A percentile compares a stretch with the other conserved stretches of the same genome.
Evolutionary conservation across 2,888 invertebrate species (phyloP).

Genomic region (Eustalomyia histrio): DNA sequence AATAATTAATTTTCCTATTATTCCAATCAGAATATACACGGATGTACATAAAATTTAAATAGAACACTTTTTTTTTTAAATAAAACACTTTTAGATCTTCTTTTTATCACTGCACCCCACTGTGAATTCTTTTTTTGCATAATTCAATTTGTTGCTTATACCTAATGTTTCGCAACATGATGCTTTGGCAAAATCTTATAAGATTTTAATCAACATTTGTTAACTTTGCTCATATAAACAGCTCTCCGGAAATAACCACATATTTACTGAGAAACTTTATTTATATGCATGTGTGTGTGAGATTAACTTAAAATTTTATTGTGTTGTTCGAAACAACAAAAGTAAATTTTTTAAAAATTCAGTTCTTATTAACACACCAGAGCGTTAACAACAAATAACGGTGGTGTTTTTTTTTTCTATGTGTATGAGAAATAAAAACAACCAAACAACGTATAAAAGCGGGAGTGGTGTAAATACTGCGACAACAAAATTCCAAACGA

Average conservation of each 20-base stretch:
- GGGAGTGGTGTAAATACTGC: slow-evolving; percentile 22
- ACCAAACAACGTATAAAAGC: neutral
- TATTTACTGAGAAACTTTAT: neutral
- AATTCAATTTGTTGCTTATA: no score
- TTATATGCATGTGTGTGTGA: neutral
- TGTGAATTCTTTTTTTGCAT: no score
- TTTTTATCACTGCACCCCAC: no score
- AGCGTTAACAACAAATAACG: slow-evolving; percentile 58
- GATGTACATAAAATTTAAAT: no score
- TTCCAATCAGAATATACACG: no score
- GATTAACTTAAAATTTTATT: neutral
- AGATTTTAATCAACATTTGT: neutral
- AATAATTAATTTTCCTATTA: no score
- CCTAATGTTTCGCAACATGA: slow-evolving; percentile 6
- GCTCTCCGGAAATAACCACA: neutral
- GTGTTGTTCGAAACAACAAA: neutral
- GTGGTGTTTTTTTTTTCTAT: slow-evolving; percentile 29
- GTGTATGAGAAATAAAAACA: slow-evolving; percentile 27
- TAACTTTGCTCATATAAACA: neutral
- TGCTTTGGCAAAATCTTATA: neutral
- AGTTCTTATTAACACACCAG: slow-evolving; percentile 62
- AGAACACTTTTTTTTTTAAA: no score
- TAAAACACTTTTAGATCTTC: no score
- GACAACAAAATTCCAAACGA: slow-evolving; percentile 15
- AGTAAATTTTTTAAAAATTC: slow-evolving; percentile 29